Conservation (phyloP, 2,797 vertebrate genomes). For the Argyrosomus regius region DNA sequence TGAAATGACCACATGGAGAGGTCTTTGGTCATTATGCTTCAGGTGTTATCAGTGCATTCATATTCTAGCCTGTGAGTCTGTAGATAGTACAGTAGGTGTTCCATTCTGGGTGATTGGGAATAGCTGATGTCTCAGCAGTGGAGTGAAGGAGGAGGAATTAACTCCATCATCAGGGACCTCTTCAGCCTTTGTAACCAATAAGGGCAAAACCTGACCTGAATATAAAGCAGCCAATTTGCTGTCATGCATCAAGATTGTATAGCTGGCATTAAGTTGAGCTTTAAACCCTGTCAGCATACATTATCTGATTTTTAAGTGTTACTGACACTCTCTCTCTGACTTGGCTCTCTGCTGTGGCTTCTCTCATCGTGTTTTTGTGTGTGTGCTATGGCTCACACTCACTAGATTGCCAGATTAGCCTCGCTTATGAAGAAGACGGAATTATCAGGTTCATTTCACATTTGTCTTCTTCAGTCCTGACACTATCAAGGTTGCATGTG, state of each 20-base stretch:
- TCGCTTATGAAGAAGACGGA: background rate
- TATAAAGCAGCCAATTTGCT: slow-evolving; percentile 45
- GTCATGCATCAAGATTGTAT: slow-evolving; percentile 12
- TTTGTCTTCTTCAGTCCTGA: background rate
- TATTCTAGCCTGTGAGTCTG: slow-evolving; percentile 38
- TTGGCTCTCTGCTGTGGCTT: background rate
- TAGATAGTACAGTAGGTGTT: slow-evolving; percentile 39
- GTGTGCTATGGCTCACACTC: background rate
- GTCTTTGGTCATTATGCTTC: slow-evolving; percentile 3
- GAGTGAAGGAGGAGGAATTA: slow-evolving; percentile 55
- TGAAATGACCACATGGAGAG: background rate
- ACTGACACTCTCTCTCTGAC: background rate
- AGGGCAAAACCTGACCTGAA: slow-evolving; percentile 39
- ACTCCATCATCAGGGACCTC: slow-evolving; percentile 51
- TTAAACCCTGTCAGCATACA: background rate
- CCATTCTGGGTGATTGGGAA: slow-evolving; percentile 21
- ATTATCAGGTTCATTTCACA: slow-evolving; percentile 5
- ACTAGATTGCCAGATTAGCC: background rate
- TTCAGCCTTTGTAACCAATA: slow-evolving; percentile 32
- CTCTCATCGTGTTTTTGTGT: background rate
- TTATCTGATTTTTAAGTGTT: background rate
- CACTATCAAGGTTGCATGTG: background rate
- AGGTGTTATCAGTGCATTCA: slow-evolving; percentile 42
- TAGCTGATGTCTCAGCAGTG: slow-evolving; percentile 41
- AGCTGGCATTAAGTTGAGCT: background rate